Evolutionary conservation across 1,140 invertebrate species (phyloP).

Genomic region (Leucophenga varia): DNA sequence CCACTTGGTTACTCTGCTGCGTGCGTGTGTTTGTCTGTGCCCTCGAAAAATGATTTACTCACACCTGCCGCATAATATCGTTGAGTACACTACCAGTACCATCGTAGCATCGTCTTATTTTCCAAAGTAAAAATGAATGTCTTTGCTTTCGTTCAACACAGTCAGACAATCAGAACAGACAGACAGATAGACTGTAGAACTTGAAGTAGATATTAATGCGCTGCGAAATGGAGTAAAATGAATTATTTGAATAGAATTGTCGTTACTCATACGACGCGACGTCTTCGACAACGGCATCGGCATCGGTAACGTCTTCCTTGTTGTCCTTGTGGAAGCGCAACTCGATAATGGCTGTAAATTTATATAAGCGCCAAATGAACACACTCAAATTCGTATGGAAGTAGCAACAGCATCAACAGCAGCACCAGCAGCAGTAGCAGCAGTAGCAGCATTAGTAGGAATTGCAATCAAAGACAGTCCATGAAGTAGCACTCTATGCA

Average conservation of each 20-base stretch:
- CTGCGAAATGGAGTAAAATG: constrained; percentile 54
- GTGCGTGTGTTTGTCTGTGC: no score
- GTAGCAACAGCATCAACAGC: no score
- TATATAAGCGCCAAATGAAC: not conserved
- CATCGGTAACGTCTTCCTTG: no score
- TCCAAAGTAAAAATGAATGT: constrained; percentile 41
- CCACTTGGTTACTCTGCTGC: not conserved
- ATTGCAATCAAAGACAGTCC: no score
- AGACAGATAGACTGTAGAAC: no score
- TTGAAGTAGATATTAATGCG: constrained; percentile 44
- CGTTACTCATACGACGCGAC: constrained; percentile 27
- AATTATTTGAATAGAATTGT: constrained; percentile 55
- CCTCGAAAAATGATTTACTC: constrained; percentile 43
- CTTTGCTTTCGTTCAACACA: constrained; percentile 46
- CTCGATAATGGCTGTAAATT: constrained; percentile 52
- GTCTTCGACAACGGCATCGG: constrained; percentile 4
- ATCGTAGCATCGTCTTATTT: not conserved
- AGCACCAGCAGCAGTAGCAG: no score
- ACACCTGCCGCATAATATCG: constrained; percentile 30
- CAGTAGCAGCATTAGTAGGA: no score
- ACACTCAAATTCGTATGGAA: no score
- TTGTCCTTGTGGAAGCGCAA: constrained; percentile 27
- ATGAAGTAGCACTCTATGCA: no score
- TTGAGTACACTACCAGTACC: no score
- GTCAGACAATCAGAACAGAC: no score